Percentiles rank a stretch among this genome's conserved stretches.
Conservation (phyloP, 2,113 vertebrate species). For the Corythoichthys haematopterus region DNA sequence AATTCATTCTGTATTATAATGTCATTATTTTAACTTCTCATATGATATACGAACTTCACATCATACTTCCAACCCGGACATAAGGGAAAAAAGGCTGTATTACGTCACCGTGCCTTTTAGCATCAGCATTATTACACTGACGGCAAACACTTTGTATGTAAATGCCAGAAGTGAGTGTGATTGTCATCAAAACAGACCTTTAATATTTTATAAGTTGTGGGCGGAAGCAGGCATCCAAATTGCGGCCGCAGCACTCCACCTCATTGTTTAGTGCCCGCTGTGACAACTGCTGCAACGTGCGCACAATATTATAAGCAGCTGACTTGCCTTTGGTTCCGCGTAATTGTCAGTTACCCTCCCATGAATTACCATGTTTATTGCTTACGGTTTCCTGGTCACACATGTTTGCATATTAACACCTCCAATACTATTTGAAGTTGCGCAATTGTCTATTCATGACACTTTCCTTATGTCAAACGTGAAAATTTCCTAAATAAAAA, state of each 20-base stretch:
- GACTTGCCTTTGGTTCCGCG: slow-evolving; percentile 46
- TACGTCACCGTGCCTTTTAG: slow-evolving; percentile 55
- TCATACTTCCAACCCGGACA: slow-evolving; percentile 39
- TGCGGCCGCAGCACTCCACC: slow-evolving; percentile 20
- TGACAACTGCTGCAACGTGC: slow-evolving; percentile 40
- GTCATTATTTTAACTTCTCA: neutral
- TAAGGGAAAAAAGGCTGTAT: neutral
- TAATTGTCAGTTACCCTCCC: slow-evolving; percentile 61
- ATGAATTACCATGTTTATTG: slow-evolving; percentile 77
- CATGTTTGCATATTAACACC: slow-evolving; percentile 71
- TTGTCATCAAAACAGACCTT: slow-evolving; percentile 61
- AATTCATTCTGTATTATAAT: neutral
- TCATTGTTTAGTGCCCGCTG: slow-evolving; percentile 18
- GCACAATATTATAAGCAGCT: slow-evolving; percentile 41
- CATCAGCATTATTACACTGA: slow-evolving; percentile 52
- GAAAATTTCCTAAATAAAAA: slow-evolving; percentile 18
- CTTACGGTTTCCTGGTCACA: slow-evolving; percentile 61
- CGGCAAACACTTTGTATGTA: slow-evolving; percentile 65
- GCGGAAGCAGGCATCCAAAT: slow-evolving; percentile 47
- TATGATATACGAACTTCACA: neutral
- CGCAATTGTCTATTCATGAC: slow-evolving; percentile 49
- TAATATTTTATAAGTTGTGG: slow-evolving; percentile 63
- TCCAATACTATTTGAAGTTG: slow-evolving; percentile 57
- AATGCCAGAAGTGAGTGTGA: slow-evolving; percentile 60
- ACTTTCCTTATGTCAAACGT: slow-evolving; percentile 33